Conservation (phyloP, 2,113 vertebrate genomes). For the Stercorarius parasiticus region DNA sequence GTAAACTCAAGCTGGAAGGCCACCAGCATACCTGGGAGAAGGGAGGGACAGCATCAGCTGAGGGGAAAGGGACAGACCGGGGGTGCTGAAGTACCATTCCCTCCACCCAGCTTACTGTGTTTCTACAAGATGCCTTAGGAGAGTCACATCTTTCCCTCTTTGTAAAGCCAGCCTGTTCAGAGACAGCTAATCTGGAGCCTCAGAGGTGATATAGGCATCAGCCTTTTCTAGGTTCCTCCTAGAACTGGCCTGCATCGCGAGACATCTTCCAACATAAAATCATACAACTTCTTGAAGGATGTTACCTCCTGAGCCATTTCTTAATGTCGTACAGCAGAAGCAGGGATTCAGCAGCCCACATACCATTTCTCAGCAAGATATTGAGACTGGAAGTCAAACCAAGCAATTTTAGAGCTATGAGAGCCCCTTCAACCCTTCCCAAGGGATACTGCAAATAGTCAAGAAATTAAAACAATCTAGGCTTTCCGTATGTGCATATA, state of each 20-base stretch:
- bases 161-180: background rate
- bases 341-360: background rate
- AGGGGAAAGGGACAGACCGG: background rate
- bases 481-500: background rate
- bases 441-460: background rate
- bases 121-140: background rate
- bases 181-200: background rate
- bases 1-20: background rate
- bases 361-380: background rate
- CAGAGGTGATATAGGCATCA: background rate
- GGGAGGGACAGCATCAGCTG: background rate
- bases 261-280: background rate
- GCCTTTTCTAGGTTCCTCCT: background rate
- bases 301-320: background rate
- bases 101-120: background rate
- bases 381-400: background rate
- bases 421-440: background rate
- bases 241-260: background rate
- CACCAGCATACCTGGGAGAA: background rate
- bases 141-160: background rate
- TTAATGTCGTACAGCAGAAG: background rate
- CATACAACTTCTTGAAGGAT: background rate
- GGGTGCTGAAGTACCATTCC: background rate
- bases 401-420: background rate
- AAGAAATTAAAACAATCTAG: background rate